Evolutionary conservation across 1,140 invertebrate species (phyloP).

Genomic region (Aphaenogaster floridana): DNA sequence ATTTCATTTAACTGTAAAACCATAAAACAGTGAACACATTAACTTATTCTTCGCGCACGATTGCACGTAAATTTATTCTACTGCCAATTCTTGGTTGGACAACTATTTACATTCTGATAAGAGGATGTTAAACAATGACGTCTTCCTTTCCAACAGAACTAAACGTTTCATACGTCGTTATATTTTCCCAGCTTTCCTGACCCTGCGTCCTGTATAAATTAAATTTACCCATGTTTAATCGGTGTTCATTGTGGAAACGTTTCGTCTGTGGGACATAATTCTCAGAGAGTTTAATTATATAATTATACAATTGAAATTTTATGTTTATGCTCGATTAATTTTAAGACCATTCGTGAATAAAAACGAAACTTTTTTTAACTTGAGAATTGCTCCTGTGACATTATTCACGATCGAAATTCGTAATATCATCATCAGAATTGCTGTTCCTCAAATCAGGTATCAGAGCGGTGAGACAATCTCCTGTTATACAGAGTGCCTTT

Average conservation of each 20-base stretch:
- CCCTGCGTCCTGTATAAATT: constrained; percentile 59
- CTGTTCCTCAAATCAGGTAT: constrained; percentile 20
- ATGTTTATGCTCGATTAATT: not conserved
- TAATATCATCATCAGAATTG: constrained; percentile 31
- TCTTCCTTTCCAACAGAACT: constrained; percentile 35
- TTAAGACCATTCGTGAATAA: not conserved
- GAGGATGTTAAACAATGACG: constrained; percentile 77
- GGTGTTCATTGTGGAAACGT: constrained; percentile 28
- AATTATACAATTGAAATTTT: constrained; percentile 14
- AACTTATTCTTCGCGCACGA: constrained; percentile 17
- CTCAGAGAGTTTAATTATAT: constrained; percentile 13
- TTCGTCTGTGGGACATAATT: not conserved
- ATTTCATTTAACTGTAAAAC: not conserved
- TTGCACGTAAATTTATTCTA: constrained; percentile 73
- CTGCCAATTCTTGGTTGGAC: constrained; percentile 55
- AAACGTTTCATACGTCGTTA: constrained; percentile 50
- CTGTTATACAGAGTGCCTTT: not conserved
- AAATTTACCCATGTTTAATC: constrained; percentile 64
- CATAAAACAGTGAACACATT: constrained; percentile 23
- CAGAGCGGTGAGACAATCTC: constrained; percentile 2
- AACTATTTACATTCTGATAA: constrained; percentile 75
- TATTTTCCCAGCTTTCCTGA: constrained; percentile 70
- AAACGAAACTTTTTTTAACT: not conserved
- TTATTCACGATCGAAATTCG: not conserved
- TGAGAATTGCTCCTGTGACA: not conserved